Evolutionary conservation across 2,888 invertebrate species (phyloP).

Genomic region (Tipula confusa): DNA sequence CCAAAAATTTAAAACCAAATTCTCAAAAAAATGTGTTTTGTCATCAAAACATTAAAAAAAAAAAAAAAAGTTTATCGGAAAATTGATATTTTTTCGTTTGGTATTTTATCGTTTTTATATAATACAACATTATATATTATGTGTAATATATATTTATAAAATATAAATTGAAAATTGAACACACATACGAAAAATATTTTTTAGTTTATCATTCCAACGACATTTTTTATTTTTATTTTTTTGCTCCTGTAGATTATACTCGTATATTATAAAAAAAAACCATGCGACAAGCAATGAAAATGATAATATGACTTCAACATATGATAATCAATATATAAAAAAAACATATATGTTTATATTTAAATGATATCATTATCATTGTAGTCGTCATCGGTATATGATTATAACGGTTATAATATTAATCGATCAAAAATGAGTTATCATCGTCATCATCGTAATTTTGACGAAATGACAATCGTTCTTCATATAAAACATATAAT

Average conservation of each 20-base stretch:
- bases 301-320: not conserved
- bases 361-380: not conserved
- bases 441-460: not conserved
- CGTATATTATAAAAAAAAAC: not conserved
- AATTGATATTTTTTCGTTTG: not conserved
- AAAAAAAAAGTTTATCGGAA: not conserved
- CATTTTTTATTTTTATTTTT: not conserved
- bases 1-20: not conserved
- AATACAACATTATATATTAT: not conserved
- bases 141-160: not conserved
- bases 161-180: not conserved
- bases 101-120: not conserved
- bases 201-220: slow-evolving; percentile 1
- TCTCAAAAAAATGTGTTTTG: not conserved
- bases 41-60: slow-evolving; percentile 8
- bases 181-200: not conserved
- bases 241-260: not conserved
- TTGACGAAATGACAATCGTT: too few relatives aligned
- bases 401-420: not conserved
- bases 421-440: slow-evolving; percentile 25
- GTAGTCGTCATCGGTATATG: not conserved
- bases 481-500: not conserved
- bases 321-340: not conserved
- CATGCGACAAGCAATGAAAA: not conserved
- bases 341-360: too few relatives aligned